Percentiles rank a stretch among this genome's conserved stretches.
phyloP scores from a whole-genome alignment of 1,140 invertebrate species.

The Subanguina moxae region DNA sequence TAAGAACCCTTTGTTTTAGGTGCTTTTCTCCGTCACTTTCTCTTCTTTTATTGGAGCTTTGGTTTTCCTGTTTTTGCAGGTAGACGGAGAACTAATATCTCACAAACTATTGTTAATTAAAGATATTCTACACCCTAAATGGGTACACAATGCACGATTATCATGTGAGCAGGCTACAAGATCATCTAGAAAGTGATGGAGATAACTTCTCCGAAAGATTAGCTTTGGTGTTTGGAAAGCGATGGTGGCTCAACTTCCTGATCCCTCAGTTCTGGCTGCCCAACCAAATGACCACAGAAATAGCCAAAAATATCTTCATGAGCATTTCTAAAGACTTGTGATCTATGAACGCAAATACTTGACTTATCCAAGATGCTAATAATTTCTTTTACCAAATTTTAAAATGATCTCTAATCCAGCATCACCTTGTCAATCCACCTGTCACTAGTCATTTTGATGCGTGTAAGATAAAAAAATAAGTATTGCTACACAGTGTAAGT shows the following conservation, averaged over 20 bases:
- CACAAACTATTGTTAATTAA: constrained; percentile 5
- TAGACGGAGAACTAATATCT: no score
- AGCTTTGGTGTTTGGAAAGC: constrained; percentile 39
- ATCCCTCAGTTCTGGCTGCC: constrained; percentile 44
- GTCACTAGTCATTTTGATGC: no score
- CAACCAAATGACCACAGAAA: constrained; percentile 40
- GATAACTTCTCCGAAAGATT: constrained; percentile 36
- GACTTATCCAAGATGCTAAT: no score
- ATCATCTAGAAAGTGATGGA: constrained; percentile 39
- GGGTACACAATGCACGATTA: constrained; percentile 51
- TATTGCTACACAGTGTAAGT: no score
- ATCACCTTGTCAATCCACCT: no score
- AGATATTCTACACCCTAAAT: constrained; percentile 47
- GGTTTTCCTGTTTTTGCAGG: constrained; percentile 44
- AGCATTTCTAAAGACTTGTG: constrained; percentile 43
- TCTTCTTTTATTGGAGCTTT: constrained; percentile 29
- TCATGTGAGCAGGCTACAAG: constrained; percentile 26
- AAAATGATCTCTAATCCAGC: no score
- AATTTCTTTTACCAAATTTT: no score
- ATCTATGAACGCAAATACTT: no score
- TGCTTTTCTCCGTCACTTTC: constrained; percentile 23
- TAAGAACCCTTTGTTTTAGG: background rate
- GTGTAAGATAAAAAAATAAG: no score
- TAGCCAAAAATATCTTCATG: constrained; percentile 47
- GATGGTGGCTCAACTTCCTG: constrained; percentile 46